These are phyloP conservation scores for Archocentrus centrarchus DNA, from an alignment of 2,113 vertebrate genomes.

Conservation along the genomic window DNA sequence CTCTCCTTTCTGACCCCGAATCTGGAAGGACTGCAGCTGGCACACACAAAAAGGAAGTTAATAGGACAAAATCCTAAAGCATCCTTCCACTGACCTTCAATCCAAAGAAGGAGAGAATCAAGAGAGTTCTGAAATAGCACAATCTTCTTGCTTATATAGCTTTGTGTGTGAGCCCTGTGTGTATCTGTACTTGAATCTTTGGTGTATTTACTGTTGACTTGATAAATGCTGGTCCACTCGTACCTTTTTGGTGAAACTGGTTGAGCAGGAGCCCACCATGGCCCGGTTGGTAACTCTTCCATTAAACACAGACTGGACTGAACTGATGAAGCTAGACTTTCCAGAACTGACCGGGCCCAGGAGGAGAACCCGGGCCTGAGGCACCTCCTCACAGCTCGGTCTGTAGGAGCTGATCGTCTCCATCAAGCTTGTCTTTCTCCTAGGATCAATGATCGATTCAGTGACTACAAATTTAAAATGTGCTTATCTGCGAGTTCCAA, in stretches of 20 bases:
- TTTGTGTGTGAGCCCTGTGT: too few relatives aligned
- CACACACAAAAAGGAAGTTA: background rate
- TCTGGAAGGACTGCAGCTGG: conserved; percentile 75
- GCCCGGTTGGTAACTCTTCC: conserved; percentile 78
- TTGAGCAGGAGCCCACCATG: conserved; percentile 75
- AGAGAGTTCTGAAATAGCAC: background rate
- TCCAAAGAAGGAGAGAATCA: background rate
- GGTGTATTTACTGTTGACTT: too few relatives aligned
- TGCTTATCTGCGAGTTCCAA: rapidly evolving
- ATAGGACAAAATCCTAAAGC: background rate
- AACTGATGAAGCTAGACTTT: conserved; percentile 84
- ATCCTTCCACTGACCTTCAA: background rate
- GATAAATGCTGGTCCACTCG: background rate
- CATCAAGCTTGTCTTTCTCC: conserved; percentile 66
- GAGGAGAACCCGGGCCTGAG: conserved; percentile 74
- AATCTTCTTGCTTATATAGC: too few relatives aligned
- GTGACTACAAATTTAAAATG: background rate
- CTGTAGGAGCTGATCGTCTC: conserved; percentile 64
- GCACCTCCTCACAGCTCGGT: conserved; percentile 34
- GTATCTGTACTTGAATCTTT: too few relatives aligned
- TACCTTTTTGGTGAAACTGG: conserved; percentile 82
- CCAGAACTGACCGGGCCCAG: conserved; percentile 77
- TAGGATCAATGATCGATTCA: conserved; percentile 20
- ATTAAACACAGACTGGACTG: conserved; percentile 78
- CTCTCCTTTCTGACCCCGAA: conserved; percentile 31